Conservation (phyloP, 2,113 vertebrate genomes). For the Phocoena phocoena region DNA sequence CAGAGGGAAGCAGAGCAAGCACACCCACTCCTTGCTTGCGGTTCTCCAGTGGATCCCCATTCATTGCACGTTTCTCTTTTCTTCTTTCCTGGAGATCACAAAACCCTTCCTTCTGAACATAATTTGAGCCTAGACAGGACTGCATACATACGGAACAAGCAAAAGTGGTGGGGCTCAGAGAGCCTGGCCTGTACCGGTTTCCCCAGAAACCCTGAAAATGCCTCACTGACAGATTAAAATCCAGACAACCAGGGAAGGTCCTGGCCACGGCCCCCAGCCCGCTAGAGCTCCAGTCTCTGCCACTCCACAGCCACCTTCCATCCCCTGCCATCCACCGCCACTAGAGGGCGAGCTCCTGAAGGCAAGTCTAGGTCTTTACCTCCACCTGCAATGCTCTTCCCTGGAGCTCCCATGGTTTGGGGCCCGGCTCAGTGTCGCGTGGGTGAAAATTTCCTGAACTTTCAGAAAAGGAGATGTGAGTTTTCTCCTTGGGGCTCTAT, state of each 20-base stretch:
- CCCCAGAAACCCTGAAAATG: background rate
- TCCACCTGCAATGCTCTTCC: background rate
- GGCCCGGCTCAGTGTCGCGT: background rate
- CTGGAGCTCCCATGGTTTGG: too few relatives aligned
- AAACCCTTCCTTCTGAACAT: background rate
- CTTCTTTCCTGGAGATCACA: background rate
- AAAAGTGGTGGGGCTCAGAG: background rate
- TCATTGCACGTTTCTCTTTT: background rate
- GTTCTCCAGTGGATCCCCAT: too few relatives aligned
- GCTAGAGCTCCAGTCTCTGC: background rate
- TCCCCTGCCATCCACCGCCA: background rate
- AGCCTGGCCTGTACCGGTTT: background rate
- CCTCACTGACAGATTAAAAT: background rate
- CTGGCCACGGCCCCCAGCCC: background rate
- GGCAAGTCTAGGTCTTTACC: too few relatives aligned
- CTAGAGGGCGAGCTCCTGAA: background rate
- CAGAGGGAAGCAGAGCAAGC: too few relatives aligned
- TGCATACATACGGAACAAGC: background rate
- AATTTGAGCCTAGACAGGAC: background rate
- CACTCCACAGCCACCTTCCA: background rate
- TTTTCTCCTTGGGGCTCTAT: background rate
- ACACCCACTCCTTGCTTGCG: background rate
- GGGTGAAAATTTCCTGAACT: background rate
- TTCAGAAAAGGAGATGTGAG: background rate
- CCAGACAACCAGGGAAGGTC: background rate